phyloP scores from a whole-genome alignment of 2,113 vertebrate genomes.

The Colistium nudipinnis region DNA sequence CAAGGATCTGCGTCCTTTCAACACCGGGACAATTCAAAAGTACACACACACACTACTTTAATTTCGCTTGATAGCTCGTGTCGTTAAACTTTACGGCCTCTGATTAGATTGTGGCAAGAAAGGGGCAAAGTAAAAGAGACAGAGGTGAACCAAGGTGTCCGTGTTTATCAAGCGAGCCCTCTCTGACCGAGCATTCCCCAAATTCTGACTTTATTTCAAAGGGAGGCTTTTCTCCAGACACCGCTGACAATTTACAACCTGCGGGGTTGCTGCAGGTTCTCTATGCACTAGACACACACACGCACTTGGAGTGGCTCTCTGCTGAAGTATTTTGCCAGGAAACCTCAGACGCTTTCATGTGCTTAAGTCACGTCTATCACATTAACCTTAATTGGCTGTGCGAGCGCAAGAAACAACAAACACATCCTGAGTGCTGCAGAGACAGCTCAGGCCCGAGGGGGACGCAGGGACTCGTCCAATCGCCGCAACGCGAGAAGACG shows the following conservation, averaged over 20 bases:
- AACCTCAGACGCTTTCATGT: slow-evolving; percentile 56
- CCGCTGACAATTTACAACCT: slow-evolving; percentile 41
- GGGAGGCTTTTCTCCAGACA: slow-evolving; percentile 33
- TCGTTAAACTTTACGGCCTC: background rate
- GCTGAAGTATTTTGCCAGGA: slow-evolving; percentile 41
- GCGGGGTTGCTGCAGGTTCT: slow-evolving; percentile 19
- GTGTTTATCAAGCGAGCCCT: background rate
- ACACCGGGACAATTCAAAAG: background rate
- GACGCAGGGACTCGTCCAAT: slow-evolving; percentile 17
- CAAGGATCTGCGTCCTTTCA: background rate
- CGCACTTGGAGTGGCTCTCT: slow-evolving; percentile 29
- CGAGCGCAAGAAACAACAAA: slow-evolving; percentile 61
- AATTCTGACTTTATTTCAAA: slow-evolving; percentile 44
- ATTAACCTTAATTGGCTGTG: slow-evolving; percentile 63
- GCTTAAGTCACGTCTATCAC: slow-evolving; percentile 59
- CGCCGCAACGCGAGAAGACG: slow-evolving; percentile 19
- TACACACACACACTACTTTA: background rate
- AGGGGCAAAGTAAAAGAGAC: background rate
- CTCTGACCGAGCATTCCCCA: slow-evolving; percentile 23
- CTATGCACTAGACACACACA: slow-evolving; percentile 4
- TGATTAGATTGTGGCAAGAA: slow-evolving; percentile 26
- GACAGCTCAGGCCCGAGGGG: slow-evolving; percentile 47
- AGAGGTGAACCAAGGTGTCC: slow-evolving; percentile 2
- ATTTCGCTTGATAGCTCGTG: background rate
- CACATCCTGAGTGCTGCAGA: slow-evolving; percentile 37